These are phyloP conservation scores for Cotesia vestalis DNA, from an alignment of 1,140 invertebrate species.

Conservation along the genomic window DNA sequence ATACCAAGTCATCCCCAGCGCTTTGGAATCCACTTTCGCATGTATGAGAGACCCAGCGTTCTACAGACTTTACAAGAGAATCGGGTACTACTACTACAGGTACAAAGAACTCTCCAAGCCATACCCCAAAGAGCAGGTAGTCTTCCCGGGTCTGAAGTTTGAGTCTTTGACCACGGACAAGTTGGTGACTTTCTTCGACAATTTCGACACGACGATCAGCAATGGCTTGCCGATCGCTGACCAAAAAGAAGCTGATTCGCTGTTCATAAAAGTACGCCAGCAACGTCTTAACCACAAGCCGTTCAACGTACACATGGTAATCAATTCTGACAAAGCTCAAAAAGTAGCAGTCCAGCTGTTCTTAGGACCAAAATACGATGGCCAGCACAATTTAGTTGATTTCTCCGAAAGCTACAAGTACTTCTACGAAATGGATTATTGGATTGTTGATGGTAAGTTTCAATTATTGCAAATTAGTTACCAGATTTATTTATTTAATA, in stretches of 20 bases:
- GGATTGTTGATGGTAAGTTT: slow-evolving; percentile 55
- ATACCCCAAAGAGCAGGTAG: slow-evolving; percentile 68
- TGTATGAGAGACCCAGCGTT: slow-evolving; percentile 74
- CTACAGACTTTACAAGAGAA: slow-evolving; percentile 72
- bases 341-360: slow-evolving; percentile 69
- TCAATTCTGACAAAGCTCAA: slow-evolving; percentile 67
- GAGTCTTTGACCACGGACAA: slow-evolving; percentile 67
- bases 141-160: slow-evolving; percentile 68
- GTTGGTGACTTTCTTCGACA: slow-evolving; percentile 68
- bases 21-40: slow-evolving; percentile 69
- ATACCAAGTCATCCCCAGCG: slow-evolving; percentile 61
- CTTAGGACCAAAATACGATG: slow-evolving; percentile 71
- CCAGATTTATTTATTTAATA: neutral
- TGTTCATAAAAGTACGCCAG: slow-evolving; percentile 66
- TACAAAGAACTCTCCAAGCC: slow-evolving; percentile 66
- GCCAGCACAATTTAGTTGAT: slow-evolving; percentile 63
- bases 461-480: neutral
- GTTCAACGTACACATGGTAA: slow-evolving; percentile 68
- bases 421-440: slow-evolving; percentile 73
- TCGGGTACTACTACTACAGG: slow-evolving; percentile 68
- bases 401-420: slow-evolving; percentile 67
- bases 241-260: slow-evolving; percentile 40
- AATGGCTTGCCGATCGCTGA: slow-evolving; percentile 56
- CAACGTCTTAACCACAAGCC: slow-evolving; percentile 71
- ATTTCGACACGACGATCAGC: slow-evolving; percentile 64